phyloP scores from a whole-genome alignment of 2,797 vertebrate genomes.

The Myiothlypis coronata region DNA sequence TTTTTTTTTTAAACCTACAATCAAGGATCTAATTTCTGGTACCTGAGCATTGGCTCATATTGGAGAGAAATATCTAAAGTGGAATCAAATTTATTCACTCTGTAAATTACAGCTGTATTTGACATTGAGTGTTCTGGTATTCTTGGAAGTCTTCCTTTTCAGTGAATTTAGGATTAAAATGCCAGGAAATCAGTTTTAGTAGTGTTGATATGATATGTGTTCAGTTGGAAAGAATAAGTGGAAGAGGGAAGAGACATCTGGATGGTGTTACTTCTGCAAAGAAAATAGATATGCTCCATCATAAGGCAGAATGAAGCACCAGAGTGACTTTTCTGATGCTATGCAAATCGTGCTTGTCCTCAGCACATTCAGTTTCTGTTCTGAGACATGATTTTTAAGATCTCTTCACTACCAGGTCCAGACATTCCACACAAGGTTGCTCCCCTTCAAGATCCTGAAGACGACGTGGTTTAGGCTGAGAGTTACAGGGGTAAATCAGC shows the following conservation, averaged over 20 bases:
- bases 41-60: neutral
- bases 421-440: neutral
- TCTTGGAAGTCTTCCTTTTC: constrained; percentile 2
- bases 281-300: neutral
- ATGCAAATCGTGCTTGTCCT: neutral
- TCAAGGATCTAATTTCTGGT: neutral
- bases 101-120: neutral
- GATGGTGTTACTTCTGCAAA: neutral
- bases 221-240: neutral
- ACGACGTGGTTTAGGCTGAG: neutral
- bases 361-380: neutral
- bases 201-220: neutral
- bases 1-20: neutral
- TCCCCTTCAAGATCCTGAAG: neutral
- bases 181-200: neutral
- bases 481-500: neutral
- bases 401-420: neutral
- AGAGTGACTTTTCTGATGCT: neutral
- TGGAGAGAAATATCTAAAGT: neutral
- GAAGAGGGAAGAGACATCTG: constrained; percentile 10
- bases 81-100: neutral
- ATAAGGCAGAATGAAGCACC: neutral
- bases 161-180: neutral
- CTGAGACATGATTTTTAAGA: neutral
- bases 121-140: neutral